Evolutionary conservation across 2,113 vertebrate species (phyloP), one percentile per base, ranked within the genome.

Genomic region (Xiphophorus couchianus): DNA sequence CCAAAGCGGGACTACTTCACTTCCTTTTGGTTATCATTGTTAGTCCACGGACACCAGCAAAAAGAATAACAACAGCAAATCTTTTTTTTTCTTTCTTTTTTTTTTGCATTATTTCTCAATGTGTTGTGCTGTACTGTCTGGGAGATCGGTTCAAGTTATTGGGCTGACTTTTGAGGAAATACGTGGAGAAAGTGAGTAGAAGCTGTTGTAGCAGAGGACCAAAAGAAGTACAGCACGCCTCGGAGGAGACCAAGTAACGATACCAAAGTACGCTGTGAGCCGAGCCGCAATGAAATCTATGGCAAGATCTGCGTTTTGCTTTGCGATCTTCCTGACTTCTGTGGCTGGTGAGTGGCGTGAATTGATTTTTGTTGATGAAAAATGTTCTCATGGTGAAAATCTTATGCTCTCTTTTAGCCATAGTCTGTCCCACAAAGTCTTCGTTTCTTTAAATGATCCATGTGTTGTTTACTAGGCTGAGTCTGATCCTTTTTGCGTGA

Each of bases 291-390:
- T 90, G 87, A 86, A 90, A 73, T 88, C 81, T 35, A 77, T 92
- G 1, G 85, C 80, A 28, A 87, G 86, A 86, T 91, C 86, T 44
- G 86, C 80, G 27, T 69, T 92, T 27, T 93, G 88, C 77, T 62
- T 92, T 86, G 66, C 88, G 0, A 82, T 92, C 11, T 80, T 93
- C 84, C 86, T 92, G 37, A 92, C 90, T 69, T 86, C 90, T 22
- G 91, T 92, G 62, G 83, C 92, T 39, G 92, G 92, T 93, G 76
- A 92, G 92, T 90, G 62, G n/a, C 48, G 17, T 30, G 28, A 7
- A 71, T 83, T 67, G 29, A 66, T 89, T 84, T 60, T 63, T 74
- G 17, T 10, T 19, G 44, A n/a, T 39, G 7, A 13, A 30, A 28
- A 83, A 77, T 76, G 68, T 67, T 27, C 74, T 35, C 61, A 39